Evolutionary conservation across 2,888 invertebrate species (phyloP).

Genomic region (Pteria penguin): DNA sequence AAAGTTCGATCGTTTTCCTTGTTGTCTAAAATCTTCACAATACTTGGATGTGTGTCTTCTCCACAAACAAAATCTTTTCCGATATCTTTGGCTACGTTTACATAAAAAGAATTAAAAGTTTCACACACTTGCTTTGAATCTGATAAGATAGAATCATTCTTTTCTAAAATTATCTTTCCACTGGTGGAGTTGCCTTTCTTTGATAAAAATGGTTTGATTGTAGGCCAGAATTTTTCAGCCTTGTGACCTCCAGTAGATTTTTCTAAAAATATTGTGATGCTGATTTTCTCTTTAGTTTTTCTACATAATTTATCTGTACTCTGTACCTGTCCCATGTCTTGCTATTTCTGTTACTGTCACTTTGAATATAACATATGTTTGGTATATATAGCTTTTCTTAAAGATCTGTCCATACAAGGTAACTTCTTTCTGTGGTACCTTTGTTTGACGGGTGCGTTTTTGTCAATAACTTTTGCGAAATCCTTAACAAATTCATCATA

Average conservation of each 20-base stretch:
- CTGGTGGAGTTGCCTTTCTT: not conserved
- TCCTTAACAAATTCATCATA: not conserved
- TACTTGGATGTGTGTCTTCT: not conserved
- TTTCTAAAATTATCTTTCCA: not conserved
- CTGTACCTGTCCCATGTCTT: constrained; percentile 18
- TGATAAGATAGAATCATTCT: not conserved
- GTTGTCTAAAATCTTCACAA: not conserved
- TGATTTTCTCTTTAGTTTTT: constrained; percentile 4
- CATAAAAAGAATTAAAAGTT: not conserved
- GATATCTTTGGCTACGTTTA: not conserved
- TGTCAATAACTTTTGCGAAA: not conserved
- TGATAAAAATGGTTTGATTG: not conserved
- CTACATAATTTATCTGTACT: constrained; percentile 13
- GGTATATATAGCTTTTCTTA: constrained; percentile 8
- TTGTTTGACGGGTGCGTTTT: not conserved
- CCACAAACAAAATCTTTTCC: not conserved
- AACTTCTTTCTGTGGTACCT: not conserved
- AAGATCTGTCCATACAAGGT: constrained; percentile 10
- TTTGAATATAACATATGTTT: constrained; percentile 17
- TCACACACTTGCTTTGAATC: not conserved
- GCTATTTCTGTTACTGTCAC: not conserved
- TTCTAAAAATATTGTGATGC: constrained; percentile 6
- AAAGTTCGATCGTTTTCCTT: not conserved
- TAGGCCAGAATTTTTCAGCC: constrained; percentile 3
- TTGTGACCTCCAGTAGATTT: constrained; percentile 8